Evolutionary conservation across 2,888 invertebrate genomes (phyloP).

Genomic region (Drosophila paracracens): DNA sequence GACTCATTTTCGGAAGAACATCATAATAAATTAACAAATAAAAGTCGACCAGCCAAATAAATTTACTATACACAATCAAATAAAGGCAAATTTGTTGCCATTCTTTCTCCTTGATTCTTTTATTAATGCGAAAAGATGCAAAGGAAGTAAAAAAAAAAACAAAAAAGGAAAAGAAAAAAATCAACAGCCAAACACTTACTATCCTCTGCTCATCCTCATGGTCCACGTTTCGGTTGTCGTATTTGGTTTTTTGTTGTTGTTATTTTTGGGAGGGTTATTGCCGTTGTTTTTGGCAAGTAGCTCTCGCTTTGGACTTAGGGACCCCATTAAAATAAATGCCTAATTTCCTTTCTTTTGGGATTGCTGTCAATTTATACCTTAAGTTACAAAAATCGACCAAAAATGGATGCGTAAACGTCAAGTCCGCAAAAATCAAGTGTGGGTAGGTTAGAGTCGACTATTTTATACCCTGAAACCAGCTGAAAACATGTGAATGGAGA

Average conservation of each 20-base stretch:
- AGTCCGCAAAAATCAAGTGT: constrained; percentile 29
- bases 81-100: constrained; percentile 72
- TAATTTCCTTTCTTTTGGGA: constrained; percentile 62
- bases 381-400: constrained; percentile 65
- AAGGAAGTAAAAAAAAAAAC: constrained; percentile 9
- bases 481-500: not conserved
- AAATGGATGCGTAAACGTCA: constrained; percentile 66
- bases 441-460: not conserved
- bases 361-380: constrained; percentile 62
- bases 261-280: constrained; percentile 20
- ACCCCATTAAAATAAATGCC: constrained; percentile 77
- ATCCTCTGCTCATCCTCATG: constrained; percentile 21
- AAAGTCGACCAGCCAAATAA: constrained; percentile 67
- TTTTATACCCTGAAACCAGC: not conserved
- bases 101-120: constrained; percentile 49
- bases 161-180: not conserved
- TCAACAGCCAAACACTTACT: constrained; percentile 45
- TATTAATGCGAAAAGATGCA: constrained; percentile 44
- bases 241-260: constrained; percentile 7
- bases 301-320: constrained; percentile 49
- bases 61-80: constrained; percentile 57
- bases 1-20: constrained; percentile 77
- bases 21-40: constrained; percentile 79
- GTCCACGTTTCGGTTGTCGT: constrained; percentile 11
- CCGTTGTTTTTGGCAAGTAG: constrained; percentile 29